Evolutionary conservation across 2,797 vertebrate genomes (phyloP), one percentile per base, ranked within the genome.

Genomic region (Pachyuromys duprasi): DNA sequence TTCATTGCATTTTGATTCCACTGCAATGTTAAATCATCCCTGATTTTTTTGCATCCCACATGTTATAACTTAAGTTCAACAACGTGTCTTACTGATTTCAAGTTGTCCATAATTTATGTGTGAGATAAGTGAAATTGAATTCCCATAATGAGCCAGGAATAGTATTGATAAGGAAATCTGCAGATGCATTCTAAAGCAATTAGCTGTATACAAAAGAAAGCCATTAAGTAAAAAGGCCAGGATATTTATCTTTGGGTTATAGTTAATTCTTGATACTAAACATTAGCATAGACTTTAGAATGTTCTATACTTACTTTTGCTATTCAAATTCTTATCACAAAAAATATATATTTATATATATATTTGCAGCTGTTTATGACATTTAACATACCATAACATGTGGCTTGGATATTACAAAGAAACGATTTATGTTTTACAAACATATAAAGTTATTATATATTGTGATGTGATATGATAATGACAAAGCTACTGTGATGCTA

Each of bases 71-170:
- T 93, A 93, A 91, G 36, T 57, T 31, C 70, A 90, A 55, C n/a
- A 36, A 11, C 69, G 8, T 92, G 42, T 28, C 28, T 53, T 86
- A 69, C 60, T 96, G 86, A 86, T 91, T 89, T 78, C 12, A 95
- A 86, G 67, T 76, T 96, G 69, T 60, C 89, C 94, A 53, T 93
- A 97, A 95, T 92, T 96, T 97, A 95, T 91, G 39, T 74, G 57
- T 70, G 55, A 93, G 74, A 94, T 96, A 95, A 94, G 84, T 69
- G 63, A 89, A 97, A 94, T 42, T 88, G 76, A 12, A 95, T 96
- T 95, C 31, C 67, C 74, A 13, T 79, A 92, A 88, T 7, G 70
- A 53, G 15, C n/a, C 74, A 92, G 83, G 28, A 89, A 86, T 69
- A 87, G 39, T 90, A 76, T 84, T 74, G 90, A 96, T 89, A 93